Percentiles rank a stretch among this genome's conserved stretches.
Conservation (phyloP, 92 coral and sea anemone species). For the Siderastrea siderea region DNA sequence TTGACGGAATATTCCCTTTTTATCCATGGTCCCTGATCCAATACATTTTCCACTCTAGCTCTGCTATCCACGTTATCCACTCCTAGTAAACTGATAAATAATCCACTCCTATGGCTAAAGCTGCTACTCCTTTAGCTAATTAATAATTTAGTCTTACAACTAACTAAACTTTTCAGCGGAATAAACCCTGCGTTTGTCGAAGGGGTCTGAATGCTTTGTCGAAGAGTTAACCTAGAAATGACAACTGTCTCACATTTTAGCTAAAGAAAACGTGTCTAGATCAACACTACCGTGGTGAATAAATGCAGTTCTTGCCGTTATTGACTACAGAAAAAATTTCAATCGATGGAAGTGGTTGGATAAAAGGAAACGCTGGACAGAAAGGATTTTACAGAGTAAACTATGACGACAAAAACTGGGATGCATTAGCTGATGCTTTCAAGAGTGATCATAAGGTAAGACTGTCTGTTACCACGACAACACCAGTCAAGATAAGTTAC, state of each 20-base stretch:
- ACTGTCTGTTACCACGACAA: background rate
- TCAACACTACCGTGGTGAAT: background rate
- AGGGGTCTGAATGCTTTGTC: too few species aligned
- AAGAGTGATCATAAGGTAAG: slow-evolving; percentile 63
- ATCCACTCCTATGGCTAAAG: too few species aligned
- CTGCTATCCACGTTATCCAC: too few species aligned
- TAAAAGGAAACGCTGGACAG: slow-evolving; percentile 83
- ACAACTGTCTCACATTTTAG: background rate
- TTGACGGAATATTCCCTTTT: too few species aligned
- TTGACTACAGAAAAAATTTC: background rate
- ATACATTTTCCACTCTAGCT: too few species aligned
- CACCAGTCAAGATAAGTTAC: too few species aligned
- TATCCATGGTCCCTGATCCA: too few species aligned
- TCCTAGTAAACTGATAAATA: too few species aligned
- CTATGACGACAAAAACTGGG: slow-evolving; percentile 78
- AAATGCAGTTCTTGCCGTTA: background rate
- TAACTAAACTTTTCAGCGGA: too few species aligned
- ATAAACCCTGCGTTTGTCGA: too few species aligned
- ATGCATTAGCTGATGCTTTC: slow-evolving; percentile 59
- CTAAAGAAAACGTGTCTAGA: background rate
- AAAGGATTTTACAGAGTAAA: slow-evolving; percentile 84
- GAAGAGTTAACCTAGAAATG: background rate
- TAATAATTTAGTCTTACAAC: too few species aligned
- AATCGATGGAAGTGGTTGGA: slow-evolving; percentile 81
- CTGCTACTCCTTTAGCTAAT: too few species aligned